Percentiles rank a stretch among this genome's conserved stretches.
These are phyloP conservation scores for Turnix velox DNA, from an alignment of 2,113 vertebrate genomes.

Conservation along the genomic window DNA sequence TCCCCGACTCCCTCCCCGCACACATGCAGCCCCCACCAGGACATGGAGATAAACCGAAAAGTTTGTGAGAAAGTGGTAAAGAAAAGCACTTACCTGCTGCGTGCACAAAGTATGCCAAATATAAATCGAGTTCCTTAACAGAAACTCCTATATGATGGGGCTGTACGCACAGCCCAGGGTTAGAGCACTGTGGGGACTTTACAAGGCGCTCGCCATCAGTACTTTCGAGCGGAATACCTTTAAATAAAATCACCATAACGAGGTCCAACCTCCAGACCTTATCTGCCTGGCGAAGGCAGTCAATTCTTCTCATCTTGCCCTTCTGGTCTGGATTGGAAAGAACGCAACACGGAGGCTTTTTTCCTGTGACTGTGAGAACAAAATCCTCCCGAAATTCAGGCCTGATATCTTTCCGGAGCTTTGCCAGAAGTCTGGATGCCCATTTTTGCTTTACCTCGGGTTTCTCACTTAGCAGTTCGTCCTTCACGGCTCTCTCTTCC, in stretches of 20 bases:
- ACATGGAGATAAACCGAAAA: slow-evolving; percentile 10
- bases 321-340: slow-evolving; percentile 99
- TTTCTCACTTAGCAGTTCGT: slow-evolving; percentile 96
- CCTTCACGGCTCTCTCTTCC: slow-evolving; percentile 98
- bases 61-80: slow-evolving; percentile 41
- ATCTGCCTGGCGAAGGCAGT: slow-evolving; percentile 98
- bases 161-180: slow-evolving; percentile 95
- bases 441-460: slow-evolving; percentile 99
- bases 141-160: slow-evolving; percentile 99
- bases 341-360: slow-evolving; percentile 97
- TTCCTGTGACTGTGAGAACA: slow-evolving; percentile 96
- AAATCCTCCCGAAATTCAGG: slow-evolving; percentile 99
- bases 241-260: slow-evolving; percentile 99
- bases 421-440: slow-evolving; percentile 97
- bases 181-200: slow-evolving; percentile 98
- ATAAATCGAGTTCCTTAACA: slow-evolving; percentile 98
- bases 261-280: slow-evolving; percentile 99
- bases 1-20: slow-evolving; percentile 1
- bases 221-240: slow-evolving; percentile 99
- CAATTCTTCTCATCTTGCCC: slow-evolving; percentile 98
- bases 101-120: slow-evolving; percentile 99
- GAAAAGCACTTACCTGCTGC: slow-evolving; percentile 86
- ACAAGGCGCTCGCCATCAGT: slow-evolving; percentile 98
- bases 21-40: background rate
- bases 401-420: slow-evolving; percentile 97